Conservation (phyloP, 2,888 invertebrate species). For the Phyto melanocephala region DNA sequence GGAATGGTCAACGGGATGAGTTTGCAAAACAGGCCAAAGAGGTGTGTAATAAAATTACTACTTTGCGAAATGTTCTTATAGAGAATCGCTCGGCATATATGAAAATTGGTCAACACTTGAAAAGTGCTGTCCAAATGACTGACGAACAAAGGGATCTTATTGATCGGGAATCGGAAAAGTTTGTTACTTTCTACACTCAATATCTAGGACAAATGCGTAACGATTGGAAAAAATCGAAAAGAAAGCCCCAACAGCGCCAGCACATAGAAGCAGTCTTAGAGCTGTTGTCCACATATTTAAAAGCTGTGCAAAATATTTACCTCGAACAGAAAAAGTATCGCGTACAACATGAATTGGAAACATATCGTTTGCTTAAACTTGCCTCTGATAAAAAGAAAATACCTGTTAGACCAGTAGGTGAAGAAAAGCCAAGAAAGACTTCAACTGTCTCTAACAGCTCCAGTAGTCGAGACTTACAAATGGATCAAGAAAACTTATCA, state of each 20-base stretch:
- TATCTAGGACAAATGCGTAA: slow-evolving; percentile 87
- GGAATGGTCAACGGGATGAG: slow-evolving; percentile 79
- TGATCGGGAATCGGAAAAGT: slow-evolving; percentile 90
- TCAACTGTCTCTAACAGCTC: slow-evolving; percentile 66
- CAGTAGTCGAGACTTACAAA: slow-evolving; percentile 71
- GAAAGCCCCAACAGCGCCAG: slow-evolving; percentile 84
- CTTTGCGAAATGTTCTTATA: slow-evolving; percentile 87
- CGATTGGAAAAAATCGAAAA: slow-evolving; percentile 81
- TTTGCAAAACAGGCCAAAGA: slow-evolving; percentile 87
- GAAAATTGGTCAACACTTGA: slow-evolving; percentile 86
- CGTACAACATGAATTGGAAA: slow-evolving; percentile 90
- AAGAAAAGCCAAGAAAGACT: slow-evolving; percentile 65
- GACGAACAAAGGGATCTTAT: slow-evolving; percentile 92
- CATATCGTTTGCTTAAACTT: slow-evolving; percentile 87
- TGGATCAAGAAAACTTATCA: slow-evolving; percentile 25
- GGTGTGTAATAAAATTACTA: slow-evolving; percentile 87
- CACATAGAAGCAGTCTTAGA: slow-evolving; percentile 88
- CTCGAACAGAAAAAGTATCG: slow-evolving; percentile 92
- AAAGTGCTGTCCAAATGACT: slow-evolving; percentile 86
- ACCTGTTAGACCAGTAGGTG: slow-evolving; percentile 73
- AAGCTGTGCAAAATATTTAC: slow-evolving; percentile 91
- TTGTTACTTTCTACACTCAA: slow-evolving; percentile 89
- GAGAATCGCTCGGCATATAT: slow-evolving; percentile 93
- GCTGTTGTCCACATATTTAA: slow-evolving; percentile 88
- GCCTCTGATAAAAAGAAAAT: slow-evolving; percentile 79